phyloP scores from a whole-genome alignment of 2,797 vertebrate species.

The Rhinoraja longicauda region DNA sequence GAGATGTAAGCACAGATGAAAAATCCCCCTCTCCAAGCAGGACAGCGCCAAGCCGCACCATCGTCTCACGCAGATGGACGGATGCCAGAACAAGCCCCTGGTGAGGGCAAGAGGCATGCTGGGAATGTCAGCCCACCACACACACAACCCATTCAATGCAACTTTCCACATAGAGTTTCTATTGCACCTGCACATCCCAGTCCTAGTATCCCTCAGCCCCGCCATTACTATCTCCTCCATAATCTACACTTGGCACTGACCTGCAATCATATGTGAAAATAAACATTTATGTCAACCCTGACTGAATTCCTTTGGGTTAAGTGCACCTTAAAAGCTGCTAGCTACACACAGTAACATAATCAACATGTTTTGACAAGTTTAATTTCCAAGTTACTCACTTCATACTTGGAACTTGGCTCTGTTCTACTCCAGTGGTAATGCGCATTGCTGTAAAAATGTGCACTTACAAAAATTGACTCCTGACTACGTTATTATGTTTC shows the following conservation, averaged over 20 bases:
- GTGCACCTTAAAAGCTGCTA: background rate
- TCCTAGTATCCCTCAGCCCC: background rate
- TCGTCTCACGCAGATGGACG: too few species aligned
- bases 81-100: too few species aligned
- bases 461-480: background rate
- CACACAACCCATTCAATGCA: too few species aligned
- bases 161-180: too few species aligned
- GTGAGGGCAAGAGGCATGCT: too few species aligned
- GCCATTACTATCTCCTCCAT: background rate
- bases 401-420: background rate
- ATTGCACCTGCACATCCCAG: background rate
- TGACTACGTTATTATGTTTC: background rate
- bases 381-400: background rate
- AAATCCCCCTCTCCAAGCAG: too few species aligned
- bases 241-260: background rate
- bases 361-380: background rate
- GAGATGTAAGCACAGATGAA: too few species aligned
- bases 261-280: background rate
- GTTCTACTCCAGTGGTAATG: background rate
- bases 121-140: too few species aligned
- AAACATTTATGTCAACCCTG: background rate
- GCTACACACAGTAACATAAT: background rate
- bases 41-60: too few species aligned
- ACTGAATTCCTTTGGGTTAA: background rate
- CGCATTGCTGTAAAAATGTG: background rate